Evolutionary conservation across 2,113 vertebrate species (phyloP), one percentile per base, ranked within the genome.

Genomic region (Rhea americana): DNA sequence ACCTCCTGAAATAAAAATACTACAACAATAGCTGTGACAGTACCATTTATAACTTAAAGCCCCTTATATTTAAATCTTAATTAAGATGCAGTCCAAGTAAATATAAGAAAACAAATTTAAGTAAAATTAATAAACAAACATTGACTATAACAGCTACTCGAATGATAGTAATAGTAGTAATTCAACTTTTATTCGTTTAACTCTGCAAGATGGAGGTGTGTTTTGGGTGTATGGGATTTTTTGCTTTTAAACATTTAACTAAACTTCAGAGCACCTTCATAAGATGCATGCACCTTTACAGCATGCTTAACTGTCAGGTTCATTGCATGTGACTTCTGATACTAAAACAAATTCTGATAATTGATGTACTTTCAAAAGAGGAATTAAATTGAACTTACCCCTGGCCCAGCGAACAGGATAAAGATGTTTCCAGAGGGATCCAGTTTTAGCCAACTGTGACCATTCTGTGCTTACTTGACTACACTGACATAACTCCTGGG

Each of bases 361-460:
- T 1, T 66, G 1, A 80, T 47, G 51, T n/a, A 15, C 21, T 89
- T 91, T 91, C 53, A 50, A 79, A 91, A 67, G 59, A 82, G 30
- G 35, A 4, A 72, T 21, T 35, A 67, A 28, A 72, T 51, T 55
- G 21, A 75, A 95, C 96, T 91, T 97, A 99, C 99, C 99, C 99
- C 99, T 98, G 89, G 99, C 98, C 99, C 99, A 99, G 89, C 96
- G 98, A 84, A 99, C 98, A 41, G 99, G 99, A 85, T 99, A 99
- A 72, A 99, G 98, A 94, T 99, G 99, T 70, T 98, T 99, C 99
- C 99, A 99, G 66, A 99, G 98, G 37, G 98, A 98, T 87, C 99
- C 99, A 3, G 98, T 98, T 97, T 98, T 99, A 59, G 98, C 95
- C 95, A 99, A 76, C 84, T 98, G 98, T 68, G 98, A 98, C 99